Evolutionary conservation across 2,888 invertebrate species (phyloP), one percentile per base, ranked within the genome.

Genomic region (Hydrotaea diabolus): DNA sequence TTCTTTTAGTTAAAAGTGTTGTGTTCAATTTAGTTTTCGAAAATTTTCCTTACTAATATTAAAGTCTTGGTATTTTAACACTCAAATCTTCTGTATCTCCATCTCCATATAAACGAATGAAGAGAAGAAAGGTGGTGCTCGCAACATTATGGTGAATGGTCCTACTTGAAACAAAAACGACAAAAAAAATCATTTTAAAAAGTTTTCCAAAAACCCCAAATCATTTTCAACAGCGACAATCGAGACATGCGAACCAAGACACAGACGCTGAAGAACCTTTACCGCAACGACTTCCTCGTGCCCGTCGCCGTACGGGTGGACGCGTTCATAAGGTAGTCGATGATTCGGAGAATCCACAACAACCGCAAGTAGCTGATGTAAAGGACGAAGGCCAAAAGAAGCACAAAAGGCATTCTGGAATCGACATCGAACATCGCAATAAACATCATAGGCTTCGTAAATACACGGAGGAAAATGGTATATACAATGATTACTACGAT

Each of bases 381-480:
- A 59, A 73, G 13, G 13, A 46, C 2, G 46, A n/a, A 15, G 26
- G 11, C 21, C 13, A 36, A 31, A 36, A 3, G 15, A 73, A 1
- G 7, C 17, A n/a, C n/a, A n/a, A n/a, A n/a, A n/a, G n/a, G n/a
- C n/a, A n/a, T n/a, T n/a, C n/a, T n/a, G n/a, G n/a, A n/a, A n/a
- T n/a, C n/a, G n/a, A n/a, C n/a, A n/a, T n/a, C n/a, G n/a, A 7
- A 49, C 31, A 31, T 2, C 73, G 85, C 39, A 87, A 86, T 31
- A 57, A 31, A 64, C 75, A 82, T 17, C 75, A 83, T 39, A 83
- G 87, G n/a, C 31, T 55, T 36, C 80, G 76, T 21, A 31, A 59
- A 23, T 15, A 62, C n/a, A 31, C 31, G 19, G n/a, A 71, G 19
- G 39, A 59, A 11, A n/a, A 39, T 11, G 15, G n/a, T n/a, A n/a